Evolutionary conservation across 2,797 vertebrate species (phyloP).

Genomic region (Betta splendens): DNA sequence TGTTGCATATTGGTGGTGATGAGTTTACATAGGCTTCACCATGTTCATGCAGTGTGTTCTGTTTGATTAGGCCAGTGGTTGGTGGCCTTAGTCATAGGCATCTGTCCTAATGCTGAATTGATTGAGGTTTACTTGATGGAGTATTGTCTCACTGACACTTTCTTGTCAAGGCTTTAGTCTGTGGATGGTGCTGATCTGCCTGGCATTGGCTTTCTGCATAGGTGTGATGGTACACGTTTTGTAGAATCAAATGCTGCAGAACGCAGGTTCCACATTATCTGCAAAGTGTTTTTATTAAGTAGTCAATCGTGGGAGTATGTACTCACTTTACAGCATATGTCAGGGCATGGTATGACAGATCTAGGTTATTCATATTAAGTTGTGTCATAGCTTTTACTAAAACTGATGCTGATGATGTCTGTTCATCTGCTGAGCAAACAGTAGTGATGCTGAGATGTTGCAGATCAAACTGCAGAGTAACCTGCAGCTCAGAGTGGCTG

Average conservation of each 20-base stretch:
- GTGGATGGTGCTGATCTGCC: conserved; percentile 69
- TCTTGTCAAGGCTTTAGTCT: neutral
- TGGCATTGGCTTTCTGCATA: conserved; percentile 42
- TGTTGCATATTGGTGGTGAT: too few species aligned
- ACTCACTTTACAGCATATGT: too few species aligned
- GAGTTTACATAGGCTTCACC: too few species aligned
- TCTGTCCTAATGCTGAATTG: too few species aligned
- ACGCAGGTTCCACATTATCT: conserved; percentile 1
- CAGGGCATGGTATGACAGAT: too few species aligned
- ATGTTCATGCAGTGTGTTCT: too few species aligned
- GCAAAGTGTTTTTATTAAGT: conserved; percentile 6
- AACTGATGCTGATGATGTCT: conserved; percentile 30
- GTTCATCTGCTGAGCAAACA: conserved; percentile 39
- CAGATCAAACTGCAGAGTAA: conserved; percentile 31
- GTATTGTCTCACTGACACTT: neutral
- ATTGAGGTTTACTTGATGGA: neutral
- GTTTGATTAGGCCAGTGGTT: neutral
- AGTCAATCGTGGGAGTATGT: too few species aligned
- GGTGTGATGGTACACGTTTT: conserved; percentile 63
- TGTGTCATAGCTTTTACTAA: conserved; percentile 29
- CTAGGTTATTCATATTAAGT: conserved; percentile 32
- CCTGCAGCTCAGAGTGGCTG: conserved; percentile 12
- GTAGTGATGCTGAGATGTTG: conserved; percentile 35
- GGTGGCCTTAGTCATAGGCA: neutral
- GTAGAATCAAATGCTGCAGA: conserved; percentile 23